phyloP scores from a whole-genome alignment of 2,797 vertebrate genomes.

The Myripristis jacobus region DNA sequence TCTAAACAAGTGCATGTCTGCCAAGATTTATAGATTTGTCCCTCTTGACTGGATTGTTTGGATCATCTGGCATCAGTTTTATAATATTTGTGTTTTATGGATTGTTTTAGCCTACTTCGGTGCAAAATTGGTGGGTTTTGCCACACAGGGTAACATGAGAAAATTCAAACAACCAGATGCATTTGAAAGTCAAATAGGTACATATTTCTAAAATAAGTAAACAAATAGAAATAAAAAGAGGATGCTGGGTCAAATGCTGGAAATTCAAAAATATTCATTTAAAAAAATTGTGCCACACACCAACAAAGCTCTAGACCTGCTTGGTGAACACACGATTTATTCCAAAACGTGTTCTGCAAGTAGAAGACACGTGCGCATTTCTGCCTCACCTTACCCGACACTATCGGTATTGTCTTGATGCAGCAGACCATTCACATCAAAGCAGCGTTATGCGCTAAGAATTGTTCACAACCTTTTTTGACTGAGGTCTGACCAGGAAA shows the following conservation, averaged over 20 bases:
- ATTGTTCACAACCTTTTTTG: conserved; percentile 29
- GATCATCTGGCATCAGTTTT: conserved; percentile 16
- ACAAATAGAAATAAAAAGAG: no score
- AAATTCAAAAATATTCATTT: no score
- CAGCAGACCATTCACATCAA: conserved; percentile 19
- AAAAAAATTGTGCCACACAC: no score
- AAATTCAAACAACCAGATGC: not conserved
- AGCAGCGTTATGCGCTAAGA: conserved; percentile 11
- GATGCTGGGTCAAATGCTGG: no score
- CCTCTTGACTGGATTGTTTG: conserved; percentile 20
- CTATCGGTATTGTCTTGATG: conserved; percentile 3
- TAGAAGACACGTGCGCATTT: not conserved
- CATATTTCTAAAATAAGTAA: not conserved
- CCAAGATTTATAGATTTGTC: conserved; percentile 23
- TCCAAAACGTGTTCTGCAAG: no score
- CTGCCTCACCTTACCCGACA: not conserved
- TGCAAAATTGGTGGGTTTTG: not conserved
- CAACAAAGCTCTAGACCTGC: no score
- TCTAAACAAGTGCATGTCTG: conserved; percentile 22
- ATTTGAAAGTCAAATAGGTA: not conserved
- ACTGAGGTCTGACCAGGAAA: conserved; percentile 26
- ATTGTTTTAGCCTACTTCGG: not conserved
- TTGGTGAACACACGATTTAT: no score
- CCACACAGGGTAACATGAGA: not conserved
- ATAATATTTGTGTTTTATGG: conserved; percentile 20